These are phyloP conservation scores for Sebastes steindachneri DNA, from an alignment of 2,797 vertebrate species.

Conservation along the genomic window DNA sequence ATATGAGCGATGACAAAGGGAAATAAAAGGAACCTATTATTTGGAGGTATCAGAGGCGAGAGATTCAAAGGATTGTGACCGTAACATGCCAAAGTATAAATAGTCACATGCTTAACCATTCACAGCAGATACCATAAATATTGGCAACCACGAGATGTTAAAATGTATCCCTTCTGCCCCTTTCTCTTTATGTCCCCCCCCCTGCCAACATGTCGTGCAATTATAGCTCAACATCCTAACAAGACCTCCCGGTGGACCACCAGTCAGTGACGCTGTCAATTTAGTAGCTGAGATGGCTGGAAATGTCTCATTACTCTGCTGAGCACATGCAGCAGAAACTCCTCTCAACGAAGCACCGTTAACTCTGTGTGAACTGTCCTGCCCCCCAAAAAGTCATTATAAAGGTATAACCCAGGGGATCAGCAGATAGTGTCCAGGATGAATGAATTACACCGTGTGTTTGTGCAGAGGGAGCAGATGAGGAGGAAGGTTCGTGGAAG, in stretches of 20 bases:
- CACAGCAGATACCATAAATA: not conserved
- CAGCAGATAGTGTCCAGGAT: constrained; percentile 22
- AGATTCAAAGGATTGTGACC: constrained; percentile 9
- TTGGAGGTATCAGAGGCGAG: constrained; percentile 17
- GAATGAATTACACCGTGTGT: constrained; percentile 58
- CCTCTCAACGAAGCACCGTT: constrained; percentile 28
- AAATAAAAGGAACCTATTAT: constrained; percentile 38
- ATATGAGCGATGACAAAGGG: constrained; percentile 11
- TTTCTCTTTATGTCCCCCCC: constrained; percentile 34
- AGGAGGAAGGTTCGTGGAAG: not conserved
- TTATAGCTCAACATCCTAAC: constrained; percentile 78
- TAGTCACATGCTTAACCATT: not conserved
- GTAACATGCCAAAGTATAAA: not conserved
- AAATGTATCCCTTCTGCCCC: constrained; percentile 27
- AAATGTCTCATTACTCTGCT: constrained; percentile 77
- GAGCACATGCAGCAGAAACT: constrained; percentile 49
- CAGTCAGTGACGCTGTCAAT: constrained; percentile 73
- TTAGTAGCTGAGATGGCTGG: constrained; percentile 54
- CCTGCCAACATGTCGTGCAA: constrained; percentile 62
- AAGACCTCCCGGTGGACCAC: constrained; percentile 68
- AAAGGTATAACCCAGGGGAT: constrained; percentile 49
- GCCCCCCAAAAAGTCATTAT: constrained; percentile 62
- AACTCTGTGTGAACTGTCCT: constrained; percentile 42
- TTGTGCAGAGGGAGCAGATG: constrained; percentile 28
- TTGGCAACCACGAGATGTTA: not conserved